Conservation (phyloP, 2,113 vertebrate genomes). For the Gorilla gorilla region DNA sequence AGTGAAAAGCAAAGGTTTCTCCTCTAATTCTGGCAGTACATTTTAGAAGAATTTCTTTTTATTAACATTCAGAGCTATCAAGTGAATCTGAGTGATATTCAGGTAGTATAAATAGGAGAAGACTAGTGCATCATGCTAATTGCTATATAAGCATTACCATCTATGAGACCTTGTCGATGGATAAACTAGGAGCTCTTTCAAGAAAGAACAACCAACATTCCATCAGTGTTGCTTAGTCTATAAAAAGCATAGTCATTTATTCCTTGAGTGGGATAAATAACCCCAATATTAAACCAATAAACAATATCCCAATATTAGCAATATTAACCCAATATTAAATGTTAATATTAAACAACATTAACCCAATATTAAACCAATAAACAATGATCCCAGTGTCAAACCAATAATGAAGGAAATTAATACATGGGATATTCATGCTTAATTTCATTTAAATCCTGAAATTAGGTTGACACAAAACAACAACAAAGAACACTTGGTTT, state of each 20-base stretch:
- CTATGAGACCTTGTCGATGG: neutral
- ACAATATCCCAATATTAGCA: too few relatives aligned
- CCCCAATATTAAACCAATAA: too few relatives aligned
- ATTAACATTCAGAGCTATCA: neutral
- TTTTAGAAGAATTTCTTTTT: neutral
- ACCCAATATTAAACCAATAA: too few relatives aligned
- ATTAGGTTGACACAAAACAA: neutral
- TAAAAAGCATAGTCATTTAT: neutral
- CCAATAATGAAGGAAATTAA: neutral
- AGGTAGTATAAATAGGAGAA: neutral
- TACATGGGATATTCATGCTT: neutral
- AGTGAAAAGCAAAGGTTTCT: neutral
- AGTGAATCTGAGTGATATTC: neutral
- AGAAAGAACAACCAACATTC: neutral
- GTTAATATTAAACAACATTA: too few relatives aligned
- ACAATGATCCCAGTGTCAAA: too few relatives aligned
- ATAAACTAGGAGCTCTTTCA: neutral
- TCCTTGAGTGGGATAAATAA: neutral
- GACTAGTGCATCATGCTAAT: neutral
- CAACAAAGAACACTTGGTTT: neutral
- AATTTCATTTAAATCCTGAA: constrained; percentile 22
- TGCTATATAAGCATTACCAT: neutral
- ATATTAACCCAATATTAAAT: too few relatives aligned
- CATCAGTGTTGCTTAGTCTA: neutral
- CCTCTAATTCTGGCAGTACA: neutral